Base-by-base conservation (phyloP, 2,797 vertebrate genomes). In the Podarcis lilfordi region DNA sequence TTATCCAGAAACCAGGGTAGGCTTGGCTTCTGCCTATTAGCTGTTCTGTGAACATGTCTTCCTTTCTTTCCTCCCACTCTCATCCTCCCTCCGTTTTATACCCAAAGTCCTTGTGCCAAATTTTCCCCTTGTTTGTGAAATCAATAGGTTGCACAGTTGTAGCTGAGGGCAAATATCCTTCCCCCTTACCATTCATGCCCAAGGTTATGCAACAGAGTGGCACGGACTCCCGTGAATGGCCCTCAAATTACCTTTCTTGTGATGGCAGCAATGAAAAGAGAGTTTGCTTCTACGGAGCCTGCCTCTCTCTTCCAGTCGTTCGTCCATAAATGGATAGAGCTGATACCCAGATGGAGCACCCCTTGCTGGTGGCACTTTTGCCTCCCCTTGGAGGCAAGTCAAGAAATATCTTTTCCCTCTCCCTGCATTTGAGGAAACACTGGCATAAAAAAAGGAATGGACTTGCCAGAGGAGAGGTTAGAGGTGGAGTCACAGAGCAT, bases 11-110 rank as follows among this genome's bases (percentile, higher is more conserved):
- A 86, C 55, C 15, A 0, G 3, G 25, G 5, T 88, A 91, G 74
- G 82, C 85, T 93, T 94, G 85, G 43, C 79, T 93, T 89, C 90
- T 91, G 84, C 74, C 71, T 91, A 91, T 91, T 92, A 90, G 80
- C 76, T 88, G 82, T 84, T 59, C 87, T 87, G 40, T 0, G 0
- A 91, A 84, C 81, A 85, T 83, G 83, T 64, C 84, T 80, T 91
- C 32, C 68, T 92, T 90, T 85, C 76, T 79, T 82, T 87, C 68
- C 76, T 74, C 82, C 29, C 82, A 71, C 85, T 71, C 66, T 45
- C 40, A 11, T 5, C 43, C 71, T 94, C 80, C 75, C 84, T 35
- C 74, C 1, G 2, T 92, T 92, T 87, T 88, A 89, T 91, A 92
- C 85, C 15, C 35, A 80, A 91, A 87, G 79, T 82, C 21, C 11